Conservation (phyloP, 1,140 invertebrate genomes). For the Drosophila lowei region DNA sequence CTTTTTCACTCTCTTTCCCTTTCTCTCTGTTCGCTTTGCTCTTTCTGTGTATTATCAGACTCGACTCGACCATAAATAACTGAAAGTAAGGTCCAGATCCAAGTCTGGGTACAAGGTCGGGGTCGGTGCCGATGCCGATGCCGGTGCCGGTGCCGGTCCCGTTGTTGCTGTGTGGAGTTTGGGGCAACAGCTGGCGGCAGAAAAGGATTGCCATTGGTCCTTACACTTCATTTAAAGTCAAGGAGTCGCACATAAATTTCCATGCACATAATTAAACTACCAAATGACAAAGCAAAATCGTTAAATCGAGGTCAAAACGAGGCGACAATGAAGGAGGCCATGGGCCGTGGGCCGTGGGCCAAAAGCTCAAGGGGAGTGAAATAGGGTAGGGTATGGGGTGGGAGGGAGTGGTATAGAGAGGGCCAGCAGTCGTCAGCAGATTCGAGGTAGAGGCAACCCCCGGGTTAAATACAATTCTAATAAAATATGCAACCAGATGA, state of each 20-base stretch:
- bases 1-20: background rate
- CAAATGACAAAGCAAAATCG: constrained; percentile 81
- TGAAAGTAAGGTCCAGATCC: constrained; percentile 21
- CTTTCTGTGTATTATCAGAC: constrained; percentile 64
- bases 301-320: constrained; percentile 69
- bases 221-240: constrained; percentile 81
- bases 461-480: constrained; percentile 53
- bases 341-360: background rate
- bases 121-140: background rate
- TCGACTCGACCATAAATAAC: constrained; percentile 69
- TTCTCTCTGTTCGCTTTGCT: background rate
- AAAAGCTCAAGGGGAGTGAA: background rate
- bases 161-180: too few species aligned
- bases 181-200: constrained; percentile 66
- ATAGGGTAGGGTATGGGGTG: background rate
- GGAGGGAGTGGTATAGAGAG: background rate
- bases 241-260: constrained; percentile 80
- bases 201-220: constrained; percentile 69
- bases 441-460: constrained; percentile 3
- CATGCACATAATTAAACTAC: constrained; percentile 80
- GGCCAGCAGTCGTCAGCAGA: background rate
- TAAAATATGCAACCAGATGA: constrained; percentile 73
- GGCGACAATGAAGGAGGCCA: constrained; percentile 1
- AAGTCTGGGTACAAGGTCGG: constrained; percentile 34
- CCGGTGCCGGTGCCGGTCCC: background rate